Base-by-base conservation (phyloP, 92 coral and sea anemone species). In the Meandrina meandrites region DNA sequence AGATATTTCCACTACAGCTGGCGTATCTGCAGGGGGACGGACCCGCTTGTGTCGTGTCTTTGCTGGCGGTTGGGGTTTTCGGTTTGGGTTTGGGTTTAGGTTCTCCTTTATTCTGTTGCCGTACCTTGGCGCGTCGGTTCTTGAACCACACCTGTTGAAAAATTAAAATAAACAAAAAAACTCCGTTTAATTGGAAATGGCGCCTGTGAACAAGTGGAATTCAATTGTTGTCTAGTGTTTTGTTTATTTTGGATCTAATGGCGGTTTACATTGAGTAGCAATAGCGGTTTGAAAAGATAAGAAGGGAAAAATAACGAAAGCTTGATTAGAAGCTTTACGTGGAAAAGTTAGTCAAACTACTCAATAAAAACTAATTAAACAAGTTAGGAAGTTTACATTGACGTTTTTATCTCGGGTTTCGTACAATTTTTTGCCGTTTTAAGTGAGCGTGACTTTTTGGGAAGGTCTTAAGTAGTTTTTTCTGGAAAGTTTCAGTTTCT, bases 81-180 rank as follows among this genome's bases (percentile, higher is more conserved):
- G 99, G 96, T 76, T 97, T 97, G 78, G 96, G 96, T 81, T 97
- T 97, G 0, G 98, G 95, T 64, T 96, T 96, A 1, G 94, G 95
- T 58, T 94, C 95, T 14, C 96, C 96, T 68, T 97, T 96, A 60
- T 93, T 94, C 60, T 92, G 99, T 53, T 97, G 99, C 68, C 99
- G 87, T 31, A 94, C 92, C 70, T 97, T 97, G 28, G 99, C 99
- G 45, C 99, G 93, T 75, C 99, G 92, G 79, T 97, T 97, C 88
- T 97, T 97, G 74, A 97, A 97, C 99, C 99, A 97, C 82, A 97
- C 99, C 99, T 96, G 92, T 88, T 72, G 75, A 81, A 54, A 19
- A 60, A 34, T 30, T 17, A 66, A 48, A 77, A 64, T 48, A 85
- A 85, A 76, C 54, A 83, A 72, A 84, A 16, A 34, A 48, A 34